Base-by-base conservation (phyloP, 2,113 vertebrate species). In the Rhineura floridana region DNA sequence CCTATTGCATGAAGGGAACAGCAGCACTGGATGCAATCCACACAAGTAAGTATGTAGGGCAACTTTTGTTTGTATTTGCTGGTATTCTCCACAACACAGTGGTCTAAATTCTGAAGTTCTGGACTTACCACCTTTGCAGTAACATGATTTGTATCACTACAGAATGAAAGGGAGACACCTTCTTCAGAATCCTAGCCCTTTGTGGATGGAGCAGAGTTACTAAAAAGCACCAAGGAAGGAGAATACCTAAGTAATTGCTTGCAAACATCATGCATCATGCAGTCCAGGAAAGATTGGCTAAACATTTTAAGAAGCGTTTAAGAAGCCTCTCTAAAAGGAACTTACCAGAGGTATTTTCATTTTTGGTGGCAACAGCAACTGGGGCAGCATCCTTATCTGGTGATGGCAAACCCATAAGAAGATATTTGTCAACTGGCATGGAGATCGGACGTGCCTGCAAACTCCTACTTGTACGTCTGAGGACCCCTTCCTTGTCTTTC, bases 341-440 rank as follows among this genome's bases (percentile, higher is more conserved):
- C 98, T 97, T 95, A 99, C 98, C 98, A 83, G 95, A 95, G 55
- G 93, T 3, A 79, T 84, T 93, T 94, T 97, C 95, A 84, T 92
- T 90, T 95, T 94, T 92, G 80, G 86, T 92, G 1, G 33, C 1
- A 39, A 92, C 93, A 92, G 93, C 89, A 94, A 96, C 62, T 95
- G 93, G 89, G 76, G 87, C 92, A 1, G 33, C 1, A 46, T 92
- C 92, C 87, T 94, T 70, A 59, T 94, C 90, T 3, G 97, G 92
- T 78, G 96, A 92, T 0, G 96, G 91, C 90, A 96, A 73, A 17
- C 94, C 95, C 9, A 96, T 96, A 76, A 98, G 96, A 19, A 99
- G 96, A 12, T 96, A 97, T 44, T 96, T 98, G 90, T 99, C 99
- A 90, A 98, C 96, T 0, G 98, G 98, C 98, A 99, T 98, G 17